A percentile compares a stretch with the other conserved stretches of the same genome.
Conservation (phyloP, 2,113 vertebrate genomes). For the Pithys albifrons region DNA sequence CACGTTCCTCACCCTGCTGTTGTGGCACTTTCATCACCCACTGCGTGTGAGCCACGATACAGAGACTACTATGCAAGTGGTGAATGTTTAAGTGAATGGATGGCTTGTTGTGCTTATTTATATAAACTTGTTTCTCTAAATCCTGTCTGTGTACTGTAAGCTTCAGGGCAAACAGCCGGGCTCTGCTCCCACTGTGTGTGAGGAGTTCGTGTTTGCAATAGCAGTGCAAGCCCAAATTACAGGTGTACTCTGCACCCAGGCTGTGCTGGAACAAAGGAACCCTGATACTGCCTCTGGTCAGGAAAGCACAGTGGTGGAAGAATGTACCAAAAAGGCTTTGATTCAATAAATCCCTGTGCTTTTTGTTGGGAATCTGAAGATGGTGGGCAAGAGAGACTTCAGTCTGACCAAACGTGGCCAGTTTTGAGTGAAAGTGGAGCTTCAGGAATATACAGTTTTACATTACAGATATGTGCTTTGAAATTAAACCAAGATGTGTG, state of each 20-base stretch:
- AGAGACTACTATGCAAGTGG: not conserved
- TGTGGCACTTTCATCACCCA: not conserved
- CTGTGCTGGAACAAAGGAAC: not conserved
- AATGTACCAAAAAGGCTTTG: not conserved
- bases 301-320: rapidly evolving
- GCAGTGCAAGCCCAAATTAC: not conserved
- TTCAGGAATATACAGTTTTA: not conserved
- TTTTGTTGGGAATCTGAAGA: not conserved
- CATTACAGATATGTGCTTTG: not conserved
- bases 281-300: not conserved
- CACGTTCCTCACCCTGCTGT: not conserved
- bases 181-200: not conserved
- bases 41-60: not conserved
- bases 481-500: conserved; percentile 37
- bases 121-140: not conserved
- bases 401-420: not conserved
- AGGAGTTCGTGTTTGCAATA: not conserved
- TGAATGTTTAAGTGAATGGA: not conserved
- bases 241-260: not conserved
- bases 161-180: not conserved
- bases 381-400: not conserved
- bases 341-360: not conserved
- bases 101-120: conserved; percentile 27
- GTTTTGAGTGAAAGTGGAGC: not conserved
- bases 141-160: not conserved